phyloP scores from a whole-genome alignment of 2,888 invertebrate species.

The Diarsia brunnea region DNA sequence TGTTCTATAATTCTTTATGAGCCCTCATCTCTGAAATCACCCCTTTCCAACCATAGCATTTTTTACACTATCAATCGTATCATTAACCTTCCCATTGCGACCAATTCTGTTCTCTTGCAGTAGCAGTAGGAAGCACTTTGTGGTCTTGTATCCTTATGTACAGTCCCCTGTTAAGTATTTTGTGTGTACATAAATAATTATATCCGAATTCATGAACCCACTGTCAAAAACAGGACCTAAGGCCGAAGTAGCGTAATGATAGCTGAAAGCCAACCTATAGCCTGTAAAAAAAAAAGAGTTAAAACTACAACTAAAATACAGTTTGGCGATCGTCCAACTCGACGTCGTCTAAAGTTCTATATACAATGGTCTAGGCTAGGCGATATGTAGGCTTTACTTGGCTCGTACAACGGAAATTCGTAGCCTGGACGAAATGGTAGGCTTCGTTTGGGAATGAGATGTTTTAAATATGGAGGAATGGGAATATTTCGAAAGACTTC shows the following conservation, averaged over 20 bases:
- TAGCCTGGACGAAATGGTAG: slow-evolving; percentile 24
- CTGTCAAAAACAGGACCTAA: background rate
- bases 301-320: slow-evolving; percentile 30
- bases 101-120: too few relatives aligned
- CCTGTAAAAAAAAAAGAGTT: slow-evolving; percentile 30
- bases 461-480: background rate
- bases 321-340: slow-evolving; percentile 54
- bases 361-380: slow-evolving; percentile 4
- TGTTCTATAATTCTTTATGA: background rate
- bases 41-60: background rate
- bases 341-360: slow-evolving; percentile 1
- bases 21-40: background rate
- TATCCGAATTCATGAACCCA: background rate
- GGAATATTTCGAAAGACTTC: too few relatives aligned
- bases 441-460: slow-evolving; percentile 1
- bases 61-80: background rate
- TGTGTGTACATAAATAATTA: too few relatives aligned
- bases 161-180: too few relatives aligned
- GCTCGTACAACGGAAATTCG: slow-evolving; percentile 23
- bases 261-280: background rate
- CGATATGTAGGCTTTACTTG: slow-evolving; percentile 23
- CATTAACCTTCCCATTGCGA: background rate
- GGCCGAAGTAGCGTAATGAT: background rate
- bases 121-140: too few relatives aligned
- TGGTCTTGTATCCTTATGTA: too few relatives aligned